Evolutionary conservation across 2,888 invertebrate species (phyloP), one percentile per base, ranked within the genome.

Genomic region (Balanococcus diminutus): DNA sequence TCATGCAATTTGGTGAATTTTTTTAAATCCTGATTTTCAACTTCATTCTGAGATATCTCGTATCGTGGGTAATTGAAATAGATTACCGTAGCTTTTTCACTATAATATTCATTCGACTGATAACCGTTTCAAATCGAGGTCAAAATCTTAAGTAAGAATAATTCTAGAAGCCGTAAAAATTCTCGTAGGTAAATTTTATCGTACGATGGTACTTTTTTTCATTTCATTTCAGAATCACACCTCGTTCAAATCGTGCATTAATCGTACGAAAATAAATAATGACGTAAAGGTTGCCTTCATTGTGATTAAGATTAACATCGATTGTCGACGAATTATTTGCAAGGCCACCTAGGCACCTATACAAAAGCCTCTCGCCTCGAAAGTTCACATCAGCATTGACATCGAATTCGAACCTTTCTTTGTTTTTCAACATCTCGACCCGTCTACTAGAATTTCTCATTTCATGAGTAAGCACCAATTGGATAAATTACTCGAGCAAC

Each of bases 121-220:
- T 67, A 67, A 67, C 56, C 19, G 56, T 28, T 16, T 67, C n/a
- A 14, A 67, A 67, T 67, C 67, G 28, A 28, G 28, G 67, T 67
- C 28, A 25, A 67, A 67, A 67, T 67, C 67, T 67, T 67, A 67
- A 28, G 28, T 28, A 67, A 67, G 67, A 67, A 67, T n/a, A n/a
- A n/a, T 67, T 67, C 6, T 16, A 28, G 67, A 67, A 67, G 67
- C 28, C 67, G 67, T 28, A 67, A 28, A 67, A 67, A 28, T 67
- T 67, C n/a, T n/a, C 67, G 67, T 67, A n/a, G n/a, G 67, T 67
- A 28, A 28, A 19, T 28, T 5, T 28, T 67, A 67, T 61, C 22
- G 61, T 25, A 22, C 2, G 22, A 56, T 56, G 11, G 42, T 9
- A 14, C 8, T 56, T 56, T 56, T 56, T 56, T 11, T n/a, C 8